Percentiles rank a stretch among this genome's conserved stretches.
phyloP scores from a whole-genome alignment of 1,140 invertebrate species.

The Lithobius niger region DNA sequence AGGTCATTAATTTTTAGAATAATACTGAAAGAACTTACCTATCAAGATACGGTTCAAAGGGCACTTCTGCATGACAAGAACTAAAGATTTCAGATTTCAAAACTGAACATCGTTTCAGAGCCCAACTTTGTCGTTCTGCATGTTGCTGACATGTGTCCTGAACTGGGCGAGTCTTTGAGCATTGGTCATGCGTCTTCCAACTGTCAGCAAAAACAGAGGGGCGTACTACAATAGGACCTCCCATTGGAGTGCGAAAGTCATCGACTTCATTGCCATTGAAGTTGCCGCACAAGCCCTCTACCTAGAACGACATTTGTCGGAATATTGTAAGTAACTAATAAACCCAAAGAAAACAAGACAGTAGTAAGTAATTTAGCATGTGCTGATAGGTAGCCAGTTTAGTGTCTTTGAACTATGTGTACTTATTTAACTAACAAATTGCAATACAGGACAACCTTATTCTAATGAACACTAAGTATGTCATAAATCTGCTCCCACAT shows the following conservation, averaged over 20 bases:
- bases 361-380: too few relatives aligned
- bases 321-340: not conserved
- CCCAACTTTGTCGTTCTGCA: constrained; percentile 62
- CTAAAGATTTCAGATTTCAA: constrained; percentile 57
- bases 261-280: constrained; percentile 67
- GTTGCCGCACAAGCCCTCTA: constrained; percentile 79
- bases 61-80: constrained; percentile 63
- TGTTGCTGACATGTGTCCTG: constrained; percentile 54
- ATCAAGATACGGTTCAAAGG: constrained; percentile 47
- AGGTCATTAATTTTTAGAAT: not conserved
- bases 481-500: too few relatives aligned
- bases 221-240: constrained; percentile 53
- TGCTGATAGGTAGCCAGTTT: too few relatives aligned
- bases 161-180: constrained; percentile 36
- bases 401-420: too few relatives aligned
- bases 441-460: too few relatives aligned
- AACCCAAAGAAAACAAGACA: too few relatives aligned
- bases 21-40: constrained; percentile 22
- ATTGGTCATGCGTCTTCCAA: constrained; percentile 67
- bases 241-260: constrained; percentile 67
- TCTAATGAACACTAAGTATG: too few relatives aligned
- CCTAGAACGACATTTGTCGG: constrained; percentile 30
- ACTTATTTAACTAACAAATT: too few relatives aligned
- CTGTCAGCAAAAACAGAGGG: constrained; percentile 66
- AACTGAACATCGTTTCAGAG: constrained; percentile 52